Conservation (phyloP, 1,140 invertebrate genomes). For the Metaphire vulgaris region DNA sequence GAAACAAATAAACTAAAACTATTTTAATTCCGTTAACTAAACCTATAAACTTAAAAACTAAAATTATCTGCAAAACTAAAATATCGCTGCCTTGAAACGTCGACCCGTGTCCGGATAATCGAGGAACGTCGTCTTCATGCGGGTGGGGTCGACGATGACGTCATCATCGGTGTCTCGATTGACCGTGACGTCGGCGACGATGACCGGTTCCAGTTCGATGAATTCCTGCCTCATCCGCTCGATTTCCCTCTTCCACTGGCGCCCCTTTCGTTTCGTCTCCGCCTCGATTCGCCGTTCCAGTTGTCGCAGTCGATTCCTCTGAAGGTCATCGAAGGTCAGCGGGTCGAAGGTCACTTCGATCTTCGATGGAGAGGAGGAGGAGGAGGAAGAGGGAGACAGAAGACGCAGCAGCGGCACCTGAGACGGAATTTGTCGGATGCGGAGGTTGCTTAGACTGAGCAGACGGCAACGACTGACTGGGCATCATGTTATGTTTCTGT, state of each 20-base stretch:
- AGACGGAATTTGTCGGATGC: too few relatives aligned
- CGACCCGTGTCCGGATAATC: constrained; percentile 26
- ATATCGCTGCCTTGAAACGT: constrained; percentile 24
- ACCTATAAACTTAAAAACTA: too few relatives aligned
- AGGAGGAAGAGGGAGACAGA: too few relatives aligned
- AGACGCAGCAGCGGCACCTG: too few relatives aligned
- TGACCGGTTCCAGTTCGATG: constrained; percentile 22
- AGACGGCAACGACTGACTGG: too few relatives aligned
- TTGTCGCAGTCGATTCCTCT: constrained; percentile 20
- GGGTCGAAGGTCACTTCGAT: constrained; percentile 22
- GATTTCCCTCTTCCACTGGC: constrained; percentile 26
- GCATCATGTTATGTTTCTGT: too few relatives aligned
- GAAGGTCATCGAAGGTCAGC: constrained; percentile 25
- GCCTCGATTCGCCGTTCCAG: constrained; percentile 27
- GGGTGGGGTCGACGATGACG: background rate
- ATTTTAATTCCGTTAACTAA: too few relatives aligned
- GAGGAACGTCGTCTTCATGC: constrained; percentile 12
- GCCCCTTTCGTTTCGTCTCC: constrained; percentile 25
- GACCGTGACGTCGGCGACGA: background rate
- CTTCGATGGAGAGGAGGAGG: too few relatives aligned
- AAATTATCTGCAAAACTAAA: too few relatives aligned
- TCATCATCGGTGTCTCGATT: background rate
- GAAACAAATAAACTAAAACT: too few relatives aligned
- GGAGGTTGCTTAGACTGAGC: too few relatives aligned
- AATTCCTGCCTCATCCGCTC: constrained; percentile 30